Evolutionary conservation across 2,888 invertebrate species (phyloP), one percentile per base, ranked within the genome.

Genomic region (Eupithecia inturbata): DNA sequence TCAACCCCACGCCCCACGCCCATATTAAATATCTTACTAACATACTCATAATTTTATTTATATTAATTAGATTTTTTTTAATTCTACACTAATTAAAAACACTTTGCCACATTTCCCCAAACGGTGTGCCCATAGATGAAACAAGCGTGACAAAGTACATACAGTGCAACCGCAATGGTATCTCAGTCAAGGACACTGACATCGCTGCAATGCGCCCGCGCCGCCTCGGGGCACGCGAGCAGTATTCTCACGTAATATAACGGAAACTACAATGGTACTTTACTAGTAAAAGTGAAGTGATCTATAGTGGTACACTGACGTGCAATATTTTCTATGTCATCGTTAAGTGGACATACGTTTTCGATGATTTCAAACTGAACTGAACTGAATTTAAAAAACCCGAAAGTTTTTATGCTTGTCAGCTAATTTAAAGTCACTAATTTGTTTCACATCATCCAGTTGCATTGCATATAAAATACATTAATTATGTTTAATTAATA

Each of bases 231-330:
- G 45, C 80, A 79, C 79, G 80, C 81, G 73, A 79, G 74, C 72
- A 57, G 31, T 72, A 70, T 68, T 68, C 75, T 81, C 74, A 78
- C 78, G 76, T 73, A 71, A 75, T 57, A 67, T 79, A 78, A 77
- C 79, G 80, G 79, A 79, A 83, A 76, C 70, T 66, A 72, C 57
- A 71, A 79, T 79, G 78, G 70, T 72, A 71, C 69, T 76, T 68
- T 74, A 78, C 81, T 74, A 77, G 79, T 72, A 83, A 86, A 78
- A 85, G 85, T 84, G 83, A 83, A 83, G 81, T 80, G 73, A 82
- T 78, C 72, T 77, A 73, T 71, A 68, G 66, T 68, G 73, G 75
- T 28, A 64, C 33, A 28, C 62, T 16, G 62, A 62, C 31, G 62
- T 62, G 62, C 57, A 57, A 26, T 57, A 26, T 57, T 26, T 57